These are phyloP conservation scores for Pungitius pungitius DNA, from an alignment of 2,113 vertebrate species.

Conservation along the genomic window DNA sequence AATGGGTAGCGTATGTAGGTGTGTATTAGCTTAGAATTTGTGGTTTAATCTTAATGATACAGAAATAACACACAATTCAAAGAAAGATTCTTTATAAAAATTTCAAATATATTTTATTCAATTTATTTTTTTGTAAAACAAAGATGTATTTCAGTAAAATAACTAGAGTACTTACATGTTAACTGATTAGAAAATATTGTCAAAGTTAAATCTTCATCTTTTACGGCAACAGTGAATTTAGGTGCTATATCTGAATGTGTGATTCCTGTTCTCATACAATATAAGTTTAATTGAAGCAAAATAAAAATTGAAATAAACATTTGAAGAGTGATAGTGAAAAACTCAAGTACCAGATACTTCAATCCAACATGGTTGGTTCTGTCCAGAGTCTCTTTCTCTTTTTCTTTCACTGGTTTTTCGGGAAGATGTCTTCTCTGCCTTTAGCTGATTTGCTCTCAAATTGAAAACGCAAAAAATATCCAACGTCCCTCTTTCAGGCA, in stretches of 20 bases:
- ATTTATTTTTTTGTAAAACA: slow-evolving; percentile 73
- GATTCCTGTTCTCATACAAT: slow-evolving; percentile 71
- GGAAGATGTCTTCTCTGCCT: slow-evolving; percentile 36
- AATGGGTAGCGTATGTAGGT: too few species aligned
- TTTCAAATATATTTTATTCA: slow-evolving; percentile 80
- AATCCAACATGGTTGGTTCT: slow-evolving; percentile 63
- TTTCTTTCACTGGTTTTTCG: slow-evolving; percentile 42
- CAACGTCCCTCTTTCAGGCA: slow-evolving; percentile 63
- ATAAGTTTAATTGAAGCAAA: slow-evolving; percentile 70
- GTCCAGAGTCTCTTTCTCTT: slow-evolving; percentile 73
- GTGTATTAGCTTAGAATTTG: neutral
- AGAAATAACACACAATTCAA: slow-evolving; percentile 41
- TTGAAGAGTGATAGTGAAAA: slow-evolving; percentile 66
- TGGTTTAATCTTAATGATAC: neutral
- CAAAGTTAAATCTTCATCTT: slow-evolving; percentile 56
- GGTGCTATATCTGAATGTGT: slow-evolving; percentile 66
- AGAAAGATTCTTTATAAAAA: slow-evolving; percentile 70
- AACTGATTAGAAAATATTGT: slow-evolving; percentile 70
- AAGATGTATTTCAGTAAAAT: slow-evolving; percentile 72
- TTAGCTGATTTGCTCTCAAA: slow-evolving; percentile 34
- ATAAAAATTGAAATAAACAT: slow-evolving; percentile 52
- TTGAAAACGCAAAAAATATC: slow-evolving; percentile 54
- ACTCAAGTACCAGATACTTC: slow-evolving; percentile 56
- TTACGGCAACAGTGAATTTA: slow-evolving; percentile 70
- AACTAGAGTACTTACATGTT: slow-evolving; percentile 71